phyloP scores from a whole-genome alignment of 2,113 vertebrate species.

The Hirundichthys speculiger region DNA sequence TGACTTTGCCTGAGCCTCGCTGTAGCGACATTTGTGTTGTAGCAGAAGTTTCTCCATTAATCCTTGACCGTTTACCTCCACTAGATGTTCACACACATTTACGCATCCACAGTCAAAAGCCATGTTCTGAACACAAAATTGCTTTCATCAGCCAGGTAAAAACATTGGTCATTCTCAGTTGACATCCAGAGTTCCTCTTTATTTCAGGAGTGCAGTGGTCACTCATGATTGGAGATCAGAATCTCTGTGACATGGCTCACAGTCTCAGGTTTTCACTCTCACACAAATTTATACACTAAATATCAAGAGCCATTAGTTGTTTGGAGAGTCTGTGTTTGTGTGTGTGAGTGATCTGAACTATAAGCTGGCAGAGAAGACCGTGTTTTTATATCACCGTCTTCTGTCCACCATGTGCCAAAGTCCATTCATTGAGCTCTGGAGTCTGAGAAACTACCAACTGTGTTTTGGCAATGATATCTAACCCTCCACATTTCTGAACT shows the following conservation, averaged over 20 bases:
- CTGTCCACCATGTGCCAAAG: constrained; percentile 44
- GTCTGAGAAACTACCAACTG: constrained; percentile 1
- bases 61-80: constrained; percentile 16
- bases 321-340: constrained; percentile 1
- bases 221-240: constrained; percentile 8
- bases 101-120: constrained; percentile 7
- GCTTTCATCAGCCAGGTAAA: not conserved
- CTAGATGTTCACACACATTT: not conserved
- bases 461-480: constrained; percentile 19
- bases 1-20: constrained; percentile 44
- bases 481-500: constrained; percentile 1
- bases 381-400: constrained; percentile 23
- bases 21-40: constrained; percentile 52
- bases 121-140: constrained; percentile 4
- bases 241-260: constrained; percentile 39
- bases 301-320: constrained; percentile 33
- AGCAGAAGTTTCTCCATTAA: constrained; percentile 43
- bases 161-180: not conserved
- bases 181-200: constrained; percentile 5
- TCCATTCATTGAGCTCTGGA: constrained; percentile 32
- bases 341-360: constrained; percentile 26
- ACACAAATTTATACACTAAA: constrained; percentile 14
- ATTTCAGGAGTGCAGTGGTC: constrained; percentile 16
- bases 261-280: constrained; percentile 36
- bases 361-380: constrained; percentile 29